Percentiles rank a stretch among this genome's conserved stretches.
Conservation (phyloP, 2,113 vertebrate genomes). For the Syngnathus scovelli region DNA sequence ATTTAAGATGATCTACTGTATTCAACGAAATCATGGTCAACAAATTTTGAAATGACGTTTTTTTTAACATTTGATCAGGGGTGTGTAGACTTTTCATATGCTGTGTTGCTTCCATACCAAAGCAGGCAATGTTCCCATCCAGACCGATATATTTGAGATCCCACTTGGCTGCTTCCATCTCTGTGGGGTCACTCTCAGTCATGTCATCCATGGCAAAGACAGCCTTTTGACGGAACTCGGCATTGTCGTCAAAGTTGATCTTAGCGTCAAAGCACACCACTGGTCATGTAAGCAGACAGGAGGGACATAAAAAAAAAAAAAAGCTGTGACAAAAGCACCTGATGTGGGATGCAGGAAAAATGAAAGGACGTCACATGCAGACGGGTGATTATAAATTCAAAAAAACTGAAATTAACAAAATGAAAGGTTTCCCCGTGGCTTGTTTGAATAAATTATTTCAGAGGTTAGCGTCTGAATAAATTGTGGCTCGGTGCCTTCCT, state of each 20-base stretch:
- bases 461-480: slow-evolving; percentile 21
- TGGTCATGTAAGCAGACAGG: slow-evolving; percentile 36
- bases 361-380: slow-evolving; percentile 4
- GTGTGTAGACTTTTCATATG: not conserved
- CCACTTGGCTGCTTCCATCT: slow-evolving; percentile 89
- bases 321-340: not conserved
- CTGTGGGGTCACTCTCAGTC: slow-evolving; percentile 88
- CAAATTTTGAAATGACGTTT: too few relatives aligned
- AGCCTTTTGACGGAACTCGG: slow-evolving; percentile 93
- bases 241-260: slow-evolving; percentile 99
- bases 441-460: slow-evolving; percentile 47
- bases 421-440: slow-evolving; percentile 28
- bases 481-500: slow-evolving; percentile 27
- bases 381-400: slow-evolving; percentile 21
- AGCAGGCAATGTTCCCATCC: slow-evolving; percentile 98
- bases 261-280: slow-evolving; percentile 99
- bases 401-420: slow-evolving; percentile 41
- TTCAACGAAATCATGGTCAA: too few relatives aligned
- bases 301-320: not conserved
- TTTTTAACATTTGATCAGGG: too few relatives aligned
- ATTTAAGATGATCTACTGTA: not conserved
- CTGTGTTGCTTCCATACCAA: slow-evolving; percentile 74
- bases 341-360: not conserved
- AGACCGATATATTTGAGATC: slow-evolving; percentile 96
- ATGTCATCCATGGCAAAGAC: slow-evolving; percentile 96